phyloP scores from a whole-genome alignment of 2,113 vertebrate genomes.

The Machaerirhynchus nigripectus region DNA sequence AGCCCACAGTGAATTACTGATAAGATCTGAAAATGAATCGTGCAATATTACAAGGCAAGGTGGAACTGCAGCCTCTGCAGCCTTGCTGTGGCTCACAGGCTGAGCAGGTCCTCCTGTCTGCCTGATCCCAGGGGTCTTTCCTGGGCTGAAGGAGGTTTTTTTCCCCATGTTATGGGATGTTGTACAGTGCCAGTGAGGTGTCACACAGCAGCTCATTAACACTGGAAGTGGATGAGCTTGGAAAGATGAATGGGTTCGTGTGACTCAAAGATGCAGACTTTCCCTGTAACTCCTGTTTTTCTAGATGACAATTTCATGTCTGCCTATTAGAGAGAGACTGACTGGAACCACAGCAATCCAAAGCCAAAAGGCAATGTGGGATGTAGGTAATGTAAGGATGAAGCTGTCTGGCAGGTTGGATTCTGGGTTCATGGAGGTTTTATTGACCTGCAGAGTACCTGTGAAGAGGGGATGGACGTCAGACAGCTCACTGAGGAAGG shows the following conservation, averaged over 20 bases:
- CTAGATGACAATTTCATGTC: not conserved
- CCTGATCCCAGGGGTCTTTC: not conserved
- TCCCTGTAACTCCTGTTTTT: not conserved
- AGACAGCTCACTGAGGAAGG: not conserved
- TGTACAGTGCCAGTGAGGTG: not conserved
- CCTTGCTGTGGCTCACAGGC: not conserved
- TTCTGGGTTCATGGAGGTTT: not conserved
- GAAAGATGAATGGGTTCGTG: not conserved
- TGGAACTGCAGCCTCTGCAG: constrained; percentile 32
- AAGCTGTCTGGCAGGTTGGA: not conserved
- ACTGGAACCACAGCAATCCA: not conserved
- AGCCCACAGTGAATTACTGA: constrained; percentile 40
- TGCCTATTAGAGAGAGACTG: not conserved
- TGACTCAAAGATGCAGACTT: not conserved
- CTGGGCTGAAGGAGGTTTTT: not conserved
- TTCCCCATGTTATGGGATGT: not conserved
- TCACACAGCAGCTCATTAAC: not conserved
- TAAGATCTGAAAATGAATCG: constrained; percentile 52
- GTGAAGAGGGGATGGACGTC: not conserved
- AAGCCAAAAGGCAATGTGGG: not conserved
- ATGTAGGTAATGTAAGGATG: not conserved
- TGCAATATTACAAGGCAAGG: not conserved
- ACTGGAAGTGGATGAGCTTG: not conserved
- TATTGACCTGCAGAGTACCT: not conserved
- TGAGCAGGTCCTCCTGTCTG: not conserved